Evolutionary conservation across 2,113 vertebrate genomes (phyloP).

Genomic region (Dicaeum eximium): DNA sequence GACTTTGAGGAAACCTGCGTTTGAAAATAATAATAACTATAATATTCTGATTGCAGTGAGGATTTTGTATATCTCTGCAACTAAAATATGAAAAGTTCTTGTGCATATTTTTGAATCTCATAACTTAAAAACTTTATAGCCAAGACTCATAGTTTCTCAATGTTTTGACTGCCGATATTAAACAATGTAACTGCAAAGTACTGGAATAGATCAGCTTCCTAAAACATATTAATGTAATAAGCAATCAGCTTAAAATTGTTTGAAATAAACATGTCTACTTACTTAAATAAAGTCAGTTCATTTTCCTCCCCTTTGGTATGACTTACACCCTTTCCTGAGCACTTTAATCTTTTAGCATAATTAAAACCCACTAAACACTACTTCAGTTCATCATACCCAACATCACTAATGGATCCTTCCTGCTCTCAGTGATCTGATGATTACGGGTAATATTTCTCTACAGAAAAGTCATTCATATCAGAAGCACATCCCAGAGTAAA

Average conservation of each 20-base stretch:
- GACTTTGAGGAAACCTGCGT: background rate
- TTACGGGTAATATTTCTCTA: slow-evolving; percentile 19
- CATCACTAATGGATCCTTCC: slow-evolving; percentile 11
- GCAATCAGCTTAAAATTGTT: slow-evolving; percentile 7
- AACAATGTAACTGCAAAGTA: background rate
- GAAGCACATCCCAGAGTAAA: slow-evolving; percentile 5
- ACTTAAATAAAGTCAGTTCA: slow-evolving; percentile 7
- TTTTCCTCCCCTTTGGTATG: background rate
- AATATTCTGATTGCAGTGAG: background rate
- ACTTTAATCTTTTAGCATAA: slow-evolving; percentile 30
- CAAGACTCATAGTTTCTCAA: background rate
- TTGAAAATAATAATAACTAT: background rate
- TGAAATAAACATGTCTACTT: slow-evolving; percentile 28
- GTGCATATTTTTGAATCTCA: background rate
- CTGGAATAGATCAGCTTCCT: background rate
- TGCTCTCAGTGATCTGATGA: slow-evolving; percentile 11
- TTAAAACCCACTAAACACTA: slow-evolving; percentile 46
- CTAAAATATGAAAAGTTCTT: background rate
- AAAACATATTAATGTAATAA: background rate
- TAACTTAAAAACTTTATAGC: background rate
- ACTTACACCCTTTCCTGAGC: background rate
- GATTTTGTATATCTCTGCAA: background rate
- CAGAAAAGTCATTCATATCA: background rate
- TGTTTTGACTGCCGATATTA: background rate
- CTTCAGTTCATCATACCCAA: slow-evolving; percentile 26